Conservation (phyloP, 2,113 vertebrate genomes). For the Embiotoca jacksoni region DNA sequence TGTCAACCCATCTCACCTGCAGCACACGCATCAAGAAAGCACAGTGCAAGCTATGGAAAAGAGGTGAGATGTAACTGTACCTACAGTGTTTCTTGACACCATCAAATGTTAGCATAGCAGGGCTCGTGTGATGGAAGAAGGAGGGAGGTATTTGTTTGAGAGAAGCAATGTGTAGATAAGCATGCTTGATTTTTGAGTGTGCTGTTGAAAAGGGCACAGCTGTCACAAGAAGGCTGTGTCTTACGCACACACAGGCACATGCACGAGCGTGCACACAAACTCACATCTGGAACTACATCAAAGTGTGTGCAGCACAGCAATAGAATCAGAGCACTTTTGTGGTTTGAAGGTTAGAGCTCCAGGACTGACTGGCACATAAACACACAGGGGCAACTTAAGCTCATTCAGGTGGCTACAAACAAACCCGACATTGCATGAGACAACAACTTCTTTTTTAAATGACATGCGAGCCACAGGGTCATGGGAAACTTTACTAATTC, state of each 20-base stretch:
- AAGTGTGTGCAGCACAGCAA: constrained; percentile 26
- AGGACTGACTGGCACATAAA: constrained; percentile 33
- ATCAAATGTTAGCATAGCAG: constrained; percentile 4
- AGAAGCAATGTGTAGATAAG: constrained; percentile 38
- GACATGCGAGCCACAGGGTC: constrained; percentile 13
- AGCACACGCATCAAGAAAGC: neutral
- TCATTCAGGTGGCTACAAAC: constrained; percentile 20
- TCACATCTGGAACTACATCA: constrained; percentile 35
- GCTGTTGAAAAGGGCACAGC: constrained; percentile 49
- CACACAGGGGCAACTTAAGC: constrained; percentile 33
- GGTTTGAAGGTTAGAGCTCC: constrained; percentile 42
- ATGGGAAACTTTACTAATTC: constrained; percentile 5
- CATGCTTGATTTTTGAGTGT: constrained; percentile 27
- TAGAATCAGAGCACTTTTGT: constrained; percentile 37
- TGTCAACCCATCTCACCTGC: constrained; percentile 15
- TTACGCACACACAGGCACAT: constrained; percentile 14
- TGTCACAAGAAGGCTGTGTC: constrained; percentile 46
- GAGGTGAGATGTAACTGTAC: constrained; percentile 4
- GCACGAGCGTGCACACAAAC: constrained; percentile 6
- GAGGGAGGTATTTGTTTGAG: constrained; percentile 18
- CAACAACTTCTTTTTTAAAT: constrained; percentile 14
- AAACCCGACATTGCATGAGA: constrained; percentile 3
- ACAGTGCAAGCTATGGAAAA: constrained; percentile 16
- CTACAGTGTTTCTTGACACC: neutral
- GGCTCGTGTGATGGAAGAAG: neutral